phyloP scores from a whole-genome alignment of 2,113 vertebrate species.

The Oncorhynchus tshawytscha region DNA sequence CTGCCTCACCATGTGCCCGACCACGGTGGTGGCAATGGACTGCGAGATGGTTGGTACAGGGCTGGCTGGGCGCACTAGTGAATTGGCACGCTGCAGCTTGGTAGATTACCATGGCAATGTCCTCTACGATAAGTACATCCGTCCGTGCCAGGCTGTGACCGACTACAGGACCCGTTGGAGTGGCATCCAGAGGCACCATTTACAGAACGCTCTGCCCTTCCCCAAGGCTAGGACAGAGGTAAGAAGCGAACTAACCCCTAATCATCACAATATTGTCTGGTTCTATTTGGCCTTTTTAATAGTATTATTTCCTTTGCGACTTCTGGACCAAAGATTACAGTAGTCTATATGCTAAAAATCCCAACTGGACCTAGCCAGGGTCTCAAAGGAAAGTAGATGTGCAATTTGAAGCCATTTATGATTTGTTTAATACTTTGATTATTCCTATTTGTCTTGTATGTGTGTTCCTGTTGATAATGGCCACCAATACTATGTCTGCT shows the following conservation, averaged over 20 bases:
- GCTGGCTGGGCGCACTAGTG: constrained; percentile 76
- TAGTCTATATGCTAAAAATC: too few relatives aligned
- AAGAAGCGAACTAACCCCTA: constrained; percentile 12
- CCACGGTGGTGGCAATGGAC: constrained; percentile 84
- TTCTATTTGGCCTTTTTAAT: too few relatives aligned
- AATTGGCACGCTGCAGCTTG: constrained; percentile 90
- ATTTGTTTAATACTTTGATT: too few relatives aligned
- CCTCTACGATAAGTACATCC: constrained; percentile 87
- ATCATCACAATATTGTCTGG: too few relatives aligned
- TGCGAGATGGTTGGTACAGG: constrained; percentile 99
- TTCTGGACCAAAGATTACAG: too few relatives aligned
- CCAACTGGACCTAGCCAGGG: too few relatives aligned
- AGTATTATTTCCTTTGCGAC: too few relatives aligned
- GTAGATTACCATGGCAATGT: constrained; percentile 84
- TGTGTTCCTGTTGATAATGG: too few relatives aligned
- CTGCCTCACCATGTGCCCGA: constrained; percentile 6
- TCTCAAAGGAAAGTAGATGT: too few relatives aligned
- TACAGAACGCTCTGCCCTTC: constrained; percentile 80
- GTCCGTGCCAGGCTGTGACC: constrained; percentile 76
- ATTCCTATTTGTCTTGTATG: too few relatives aligned
- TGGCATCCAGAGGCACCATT: constrained; percentile 80
- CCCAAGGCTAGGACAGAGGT: constrained; percentile 84
- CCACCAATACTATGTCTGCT: neutral
- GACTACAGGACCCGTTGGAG: constrained; percentile 95
- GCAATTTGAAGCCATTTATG: too few relatives aligned